Evolutionary conservation across 1,140 invertebrate species (phyloP).

Genomic region (Caenorhabditis latens): DNA sequence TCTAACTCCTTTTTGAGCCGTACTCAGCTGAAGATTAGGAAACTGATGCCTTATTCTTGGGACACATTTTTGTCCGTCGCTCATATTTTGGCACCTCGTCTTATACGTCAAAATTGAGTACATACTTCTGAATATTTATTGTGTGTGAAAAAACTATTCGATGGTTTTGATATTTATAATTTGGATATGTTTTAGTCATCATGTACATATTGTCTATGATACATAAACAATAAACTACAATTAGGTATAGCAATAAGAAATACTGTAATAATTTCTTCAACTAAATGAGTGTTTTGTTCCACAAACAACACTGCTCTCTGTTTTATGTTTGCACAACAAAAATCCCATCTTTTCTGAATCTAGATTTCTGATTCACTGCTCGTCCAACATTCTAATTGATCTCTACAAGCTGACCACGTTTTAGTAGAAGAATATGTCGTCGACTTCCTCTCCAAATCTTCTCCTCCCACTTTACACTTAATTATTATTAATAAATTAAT

Average conservation of each 20-base stretch:
- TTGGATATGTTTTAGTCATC: no score
- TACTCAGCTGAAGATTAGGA: conserved; percentile 21
- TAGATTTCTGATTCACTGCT: conserved; percentile 16
- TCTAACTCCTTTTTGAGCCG: conserved; percentile 46
- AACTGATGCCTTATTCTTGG: conserved; percentile 30
- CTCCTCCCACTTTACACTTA: not conserved
- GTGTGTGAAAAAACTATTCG: no score
- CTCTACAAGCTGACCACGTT: conserved; percentile 25
- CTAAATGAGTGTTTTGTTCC: no score
- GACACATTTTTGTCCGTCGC: not conserved
- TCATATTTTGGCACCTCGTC: not conserved
- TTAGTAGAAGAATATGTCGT: not conserved
- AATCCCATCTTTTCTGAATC: not conserved
- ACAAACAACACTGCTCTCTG: not conserved
- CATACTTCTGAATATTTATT: no score
- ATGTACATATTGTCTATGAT: no score
- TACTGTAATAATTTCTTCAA: no score
- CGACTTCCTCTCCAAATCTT: conserved; percentile 1
- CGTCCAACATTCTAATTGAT: conserved; percentile 6
- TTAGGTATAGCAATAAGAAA: no score
- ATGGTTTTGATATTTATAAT: no score
- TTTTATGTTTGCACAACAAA: not conserved
- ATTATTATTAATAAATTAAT: conserved; percentile 38
- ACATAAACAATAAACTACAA: no score
- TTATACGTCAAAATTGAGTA: no score